Evolutionary conservation across 2,797 vertebrate genomes (phyloP), one percentile per base, ranked within the genome.

Genomic region (Choloepus didactylus): DNA sequence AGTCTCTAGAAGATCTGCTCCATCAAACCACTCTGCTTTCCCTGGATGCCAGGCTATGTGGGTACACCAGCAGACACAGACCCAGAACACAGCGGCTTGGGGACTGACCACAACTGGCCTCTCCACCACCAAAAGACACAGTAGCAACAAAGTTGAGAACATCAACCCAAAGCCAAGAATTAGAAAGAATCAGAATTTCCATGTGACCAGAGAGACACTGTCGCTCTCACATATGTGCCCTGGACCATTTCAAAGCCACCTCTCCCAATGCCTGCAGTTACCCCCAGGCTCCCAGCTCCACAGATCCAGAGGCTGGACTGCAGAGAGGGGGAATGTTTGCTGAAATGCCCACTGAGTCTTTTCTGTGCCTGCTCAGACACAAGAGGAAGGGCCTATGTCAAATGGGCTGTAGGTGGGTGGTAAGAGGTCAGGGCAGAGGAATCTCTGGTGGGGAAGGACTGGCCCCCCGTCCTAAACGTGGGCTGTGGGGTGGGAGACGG

Each of bases 151-250:
- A 2, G 25, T 2, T 94, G 70, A 69, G 86, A 86, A 76, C 54
- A 82, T 46, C 18, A 66, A 75, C 21, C 8, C 2, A 12, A 87
- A 87, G 75, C 80, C 51, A 91, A 81, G 84, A 81, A 8, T 67
- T n/a, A 44, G n/a, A n/a, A 62, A n/a, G 84, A 82, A 23, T 87
- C 64, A 46, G 44, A 91, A 86, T 75, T 81, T 82, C 54, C 89
- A 35, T 44, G 46, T 62, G 73, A 89, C 12, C 5, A 8, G 35
- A 92, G 51, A 80, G 29, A 90, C 49, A 72, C 5, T 35, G 49
- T 60, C n/a, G 38, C 49, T 62, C 27, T 67, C 23, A 11, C 2
- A 66, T 15, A 85, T 15, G 49, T 2, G 19, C 29, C 60, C 35
- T 41, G 59, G 44, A 44, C 81, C 81, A 77, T 93, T 60, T 72